phyloP scores from a whole-genome alignment of 2,797 vertebrate genomes.

The Cetoscarus ocellatus region DNA sequence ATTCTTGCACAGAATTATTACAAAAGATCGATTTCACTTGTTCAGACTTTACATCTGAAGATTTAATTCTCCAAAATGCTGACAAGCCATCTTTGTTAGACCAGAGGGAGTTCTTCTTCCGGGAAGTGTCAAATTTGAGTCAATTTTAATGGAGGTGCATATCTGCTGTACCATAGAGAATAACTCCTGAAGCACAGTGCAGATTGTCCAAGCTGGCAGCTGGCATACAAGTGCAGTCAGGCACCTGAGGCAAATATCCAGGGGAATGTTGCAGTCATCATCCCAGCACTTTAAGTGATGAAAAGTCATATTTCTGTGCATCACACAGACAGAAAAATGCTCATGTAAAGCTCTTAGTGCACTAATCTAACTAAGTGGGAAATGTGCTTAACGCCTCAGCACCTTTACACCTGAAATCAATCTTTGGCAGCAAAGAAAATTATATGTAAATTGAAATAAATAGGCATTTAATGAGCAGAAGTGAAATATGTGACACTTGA shows the following conservation, averaged over 20 bases:
- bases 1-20: slow-evolving; percentile 20
- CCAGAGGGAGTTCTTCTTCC: slow-evolving; percentile 38
- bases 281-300: slow-evolving; percentile 4
- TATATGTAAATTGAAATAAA: slow-evolving; percentile 42
- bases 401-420: slow-evolving; percentile 30
- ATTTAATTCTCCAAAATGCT: slow-evolving; percentile 56
- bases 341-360: slow-evolving; percentile 1
- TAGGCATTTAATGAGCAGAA: slow-evolving; percentile 45
- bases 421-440: slow-evolving; percentile 19
- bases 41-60: slow-evolving; percentile 42
- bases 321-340: background rate
- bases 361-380: slow-evolving; percentile 13
- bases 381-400: slow-evolving; percentile 6
- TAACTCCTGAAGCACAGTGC: slow-evolving; percentile 51
- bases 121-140: slow-evolving; percentile 50
- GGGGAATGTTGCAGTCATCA: slow-evolving; percentile 26
- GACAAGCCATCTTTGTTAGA: slow-evolving; percentile 65
- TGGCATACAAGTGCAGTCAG: slow-evolving; percentile 36
- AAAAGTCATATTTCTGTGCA: slow-evolving; percentile 19
- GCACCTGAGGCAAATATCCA: slow-evolving; percentile 41
- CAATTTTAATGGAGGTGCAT: slow-evolving; percentile 48
- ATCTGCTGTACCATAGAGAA: slow-evolving; percentile 58
- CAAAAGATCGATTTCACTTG: slow-evolving; percentile 27
- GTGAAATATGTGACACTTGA: slow-evolving; percentile 42
- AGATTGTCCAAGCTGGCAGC: slow-evolving; percentile 48